These are phyloP conservation scores for Acrocera orbiculus DNA, from an alignment of 2,888 invertebrate species.

Conservation along the genomic window DNA sequence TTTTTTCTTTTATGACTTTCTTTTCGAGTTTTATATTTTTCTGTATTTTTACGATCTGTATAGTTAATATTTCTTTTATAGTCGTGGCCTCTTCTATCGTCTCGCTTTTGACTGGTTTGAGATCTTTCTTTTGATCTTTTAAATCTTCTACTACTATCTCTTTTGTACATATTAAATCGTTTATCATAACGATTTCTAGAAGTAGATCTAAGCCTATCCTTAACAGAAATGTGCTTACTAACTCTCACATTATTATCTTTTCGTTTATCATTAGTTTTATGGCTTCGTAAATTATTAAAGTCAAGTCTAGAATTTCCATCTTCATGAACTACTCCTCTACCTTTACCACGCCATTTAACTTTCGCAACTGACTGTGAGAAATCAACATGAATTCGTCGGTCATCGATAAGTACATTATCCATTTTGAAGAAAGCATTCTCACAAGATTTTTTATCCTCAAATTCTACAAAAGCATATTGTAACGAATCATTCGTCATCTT, in stretches of 20 bases:
- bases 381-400: slow-evolving; percentile 95
- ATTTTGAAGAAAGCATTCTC: slow-evolving; percentile 99
- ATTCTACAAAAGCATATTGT: slow-evolving; percentile 98
- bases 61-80: too few relatives aligned
- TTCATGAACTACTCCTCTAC: slow-evolving; percentile 45
- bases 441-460: slow-evolving; percentile 78
- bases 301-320: slow-evolving; percentile 11
- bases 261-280: slow-evolving; percentile 6
- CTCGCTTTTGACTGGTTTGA: too few relatives aligned
- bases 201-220: not conserved
- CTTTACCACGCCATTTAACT: slow-evolving; percentile 78
- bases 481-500: slow-evolving; percentile 82
- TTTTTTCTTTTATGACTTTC: not conserved
- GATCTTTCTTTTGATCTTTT: not conserved
- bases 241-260: not conserved
- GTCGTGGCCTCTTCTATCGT: too few relatives aligned
- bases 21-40: slow-evolving; percentile 5
- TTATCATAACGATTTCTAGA: not conserved
- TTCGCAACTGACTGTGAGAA: slow-evolving; percentile 98
- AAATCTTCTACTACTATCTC: not conserved
- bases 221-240: not conserved
- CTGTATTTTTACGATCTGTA: not conserved
- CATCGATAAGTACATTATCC: slow-evolving; percentile 99
- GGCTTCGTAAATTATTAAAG: slow-evolving; percentile 7
- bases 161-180: not conserved